A percentile compares a stretch with the other conserved stretches of the same genome.
These are phyloP conservation scores for Silurus aristotelis DNA, from an alignment of 2,797 vertebrate genomes.

Conservation along the genomic window DNA sequence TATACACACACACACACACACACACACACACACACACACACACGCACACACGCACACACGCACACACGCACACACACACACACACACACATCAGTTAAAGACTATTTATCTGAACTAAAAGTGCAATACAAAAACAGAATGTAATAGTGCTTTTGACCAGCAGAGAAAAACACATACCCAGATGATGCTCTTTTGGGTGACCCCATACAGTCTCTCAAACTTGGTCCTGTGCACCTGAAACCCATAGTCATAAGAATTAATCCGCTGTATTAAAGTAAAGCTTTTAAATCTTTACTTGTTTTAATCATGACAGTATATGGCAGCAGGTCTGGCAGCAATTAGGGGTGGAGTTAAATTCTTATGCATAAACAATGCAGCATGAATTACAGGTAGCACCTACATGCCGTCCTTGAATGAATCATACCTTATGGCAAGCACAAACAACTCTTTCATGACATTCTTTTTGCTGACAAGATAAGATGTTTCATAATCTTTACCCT, in stretches of 20 bases:
- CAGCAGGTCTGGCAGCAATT: conserved; percentile 10
- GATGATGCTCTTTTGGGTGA: conserved; percentile 52
- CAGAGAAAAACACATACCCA: conserved; percentile 66
- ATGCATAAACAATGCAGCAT: conserved; percentile 5
- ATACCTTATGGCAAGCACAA: not conserved
- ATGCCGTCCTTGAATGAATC: not conserved
- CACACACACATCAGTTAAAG: not conserved
- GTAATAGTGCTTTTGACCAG: conserved; percentile 24
- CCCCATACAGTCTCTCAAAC: conserved; percentile 69
- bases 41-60: not conserved
- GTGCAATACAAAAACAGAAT: not conserved
- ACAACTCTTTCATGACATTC: not conserved
- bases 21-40: conserved; percentile 7
- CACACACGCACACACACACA: conserved; percentile 9
- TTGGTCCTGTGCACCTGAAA: conserved; percentile 74
- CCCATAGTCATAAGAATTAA: conserved; percentile 34
- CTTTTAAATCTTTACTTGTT: not conserved
- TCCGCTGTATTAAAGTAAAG: not conserved
- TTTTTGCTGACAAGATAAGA: not conserved
- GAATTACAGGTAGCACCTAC: conserved; percentile 10
- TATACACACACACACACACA: conserved; percentile 12
- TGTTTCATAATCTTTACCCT: not conserved
- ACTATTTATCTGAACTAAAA: not conserved
- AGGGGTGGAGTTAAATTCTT: not conserved
- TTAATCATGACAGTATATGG: conserved; percentile 3